A percentile compares a stretch with the other conserved stretches of the same genome.
phyloP scores from a whole-genome alignment of 2,113 vertebrate species.

The Perccottus glenii region DNA sequence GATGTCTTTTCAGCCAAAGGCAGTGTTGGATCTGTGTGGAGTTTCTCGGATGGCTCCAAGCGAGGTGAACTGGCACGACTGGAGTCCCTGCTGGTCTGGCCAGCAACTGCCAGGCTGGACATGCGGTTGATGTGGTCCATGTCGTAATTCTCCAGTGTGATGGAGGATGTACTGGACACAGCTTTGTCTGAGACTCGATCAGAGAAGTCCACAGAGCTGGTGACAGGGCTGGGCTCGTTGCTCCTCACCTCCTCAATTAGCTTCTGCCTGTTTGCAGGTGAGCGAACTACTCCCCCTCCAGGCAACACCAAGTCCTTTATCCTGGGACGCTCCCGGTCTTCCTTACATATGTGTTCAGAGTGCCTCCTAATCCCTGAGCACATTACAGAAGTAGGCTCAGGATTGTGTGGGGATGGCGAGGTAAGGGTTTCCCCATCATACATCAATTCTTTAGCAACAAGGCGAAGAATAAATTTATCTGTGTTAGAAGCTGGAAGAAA shows the following conservation, averaged over 20 bases:
- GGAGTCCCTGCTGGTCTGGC: conserved; percentile 70
- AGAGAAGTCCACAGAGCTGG: conserved; percentile 80
- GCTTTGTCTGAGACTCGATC: conserved; percentile 79
- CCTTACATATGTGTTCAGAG: conserved; percentile 76
- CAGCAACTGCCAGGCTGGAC: conserved; percentile 55
- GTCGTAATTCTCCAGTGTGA: conserved; percentile 74
- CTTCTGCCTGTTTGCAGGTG: conserved; percentile 75
- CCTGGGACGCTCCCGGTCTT: conserved; percentile 57
- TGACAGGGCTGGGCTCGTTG: conserved; percentile 78
- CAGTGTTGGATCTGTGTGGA: conserved; percentile 42
- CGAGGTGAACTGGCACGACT: conserved; percentile 76
- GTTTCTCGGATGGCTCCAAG: conserved; percentile 65
- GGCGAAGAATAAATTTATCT: conserved; percentile 85
- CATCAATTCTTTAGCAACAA: conserved; percentile 83
- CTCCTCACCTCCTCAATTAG: conserved; percentile 88
- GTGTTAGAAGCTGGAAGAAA: conserved; percentile 93
- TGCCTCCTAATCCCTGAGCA: conserved; percentile 79
- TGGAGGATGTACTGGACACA: conserved; percentile 64
- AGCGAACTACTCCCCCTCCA: conserved; percentile 65
- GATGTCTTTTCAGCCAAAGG: conserved; percentile 59
- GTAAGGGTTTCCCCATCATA: conserved; percentile 66
- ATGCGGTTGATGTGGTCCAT: conserved; percentile 73
- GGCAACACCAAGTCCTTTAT: conserved; percentile 84
- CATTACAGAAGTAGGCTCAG: conserved; percentile 59
- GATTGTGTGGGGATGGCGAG: conserved; percentile 39